phyloP scores from a whole-genome alignment of 1,140 invertebrate genomes.

The Drosophila repleta region DNA sequence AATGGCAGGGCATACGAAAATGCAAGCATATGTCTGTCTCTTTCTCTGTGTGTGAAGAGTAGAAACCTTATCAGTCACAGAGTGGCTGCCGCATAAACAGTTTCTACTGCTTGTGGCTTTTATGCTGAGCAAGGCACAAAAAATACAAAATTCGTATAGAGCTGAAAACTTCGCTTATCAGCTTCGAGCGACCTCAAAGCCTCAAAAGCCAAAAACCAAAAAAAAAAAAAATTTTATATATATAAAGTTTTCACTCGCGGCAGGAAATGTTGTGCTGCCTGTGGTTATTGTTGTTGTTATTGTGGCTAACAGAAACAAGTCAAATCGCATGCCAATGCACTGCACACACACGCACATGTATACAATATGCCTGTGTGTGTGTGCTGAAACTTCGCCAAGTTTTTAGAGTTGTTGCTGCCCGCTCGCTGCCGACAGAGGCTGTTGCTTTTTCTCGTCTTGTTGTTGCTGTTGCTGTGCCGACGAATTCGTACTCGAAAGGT shows the following conservation, averaged over 20 bases:
- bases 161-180: slow-evolving; percentile 59
- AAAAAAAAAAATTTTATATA: slow-evolving; percentile 5
- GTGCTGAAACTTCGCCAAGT: slow-evolving; percentile 56
- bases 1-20: background rate
- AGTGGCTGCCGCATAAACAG: slow-evolving; percentile 28
- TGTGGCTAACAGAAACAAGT: slow-evolving; percentile 72
- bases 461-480: slow-evolving; percentile 69
- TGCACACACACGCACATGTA: slow-evolving; percentile 37
- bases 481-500: slow-evolving; percentile 84
- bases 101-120: slow-evolving; percentile 26
- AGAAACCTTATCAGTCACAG: slow-evolving; percentile 38
- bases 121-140: slow-evolving; percentile 38
- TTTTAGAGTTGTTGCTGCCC: slow-evolving; percentile 70
- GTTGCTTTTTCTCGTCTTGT: slow-evolving; percentile 58
- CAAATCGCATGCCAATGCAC: slow-evolving; percentile 80
- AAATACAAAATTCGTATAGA: slow-evolving; percentile 35
- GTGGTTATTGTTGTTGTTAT: slow-evolving; percentile 22
- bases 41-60: slow-evolving; percentile 2
- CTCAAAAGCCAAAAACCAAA: slow-evolving; percentile 67
- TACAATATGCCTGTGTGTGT: slow-evolving; percentile 5
- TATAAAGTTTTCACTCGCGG: slow-evolving; percentile 56
- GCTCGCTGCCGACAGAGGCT: slow-evolving; percentile 35
- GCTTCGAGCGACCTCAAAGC: slow-evolving; percentile 59
- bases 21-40: background rate
- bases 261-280: slow-evolving; percentile 65